Conservation (phyloP, 92 coral and sea anemone genomes). For the Heteractis magnifica region DNA sequence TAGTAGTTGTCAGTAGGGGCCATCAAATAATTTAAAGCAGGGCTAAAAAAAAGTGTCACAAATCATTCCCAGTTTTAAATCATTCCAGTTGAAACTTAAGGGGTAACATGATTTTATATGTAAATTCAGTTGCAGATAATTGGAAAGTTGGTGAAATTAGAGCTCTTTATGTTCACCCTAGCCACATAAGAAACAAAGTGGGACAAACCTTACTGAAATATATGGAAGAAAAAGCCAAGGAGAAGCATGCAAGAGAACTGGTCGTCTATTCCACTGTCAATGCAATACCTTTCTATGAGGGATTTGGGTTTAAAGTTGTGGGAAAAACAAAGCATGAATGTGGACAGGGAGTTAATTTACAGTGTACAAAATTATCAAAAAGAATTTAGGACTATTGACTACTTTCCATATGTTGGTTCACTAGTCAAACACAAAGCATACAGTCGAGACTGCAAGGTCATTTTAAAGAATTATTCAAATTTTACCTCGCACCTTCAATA, state of each 20-base stretch:
- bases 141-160: constrained; percentile 34
- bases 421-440: too few relatives aligned
- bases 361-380: constrained; percentile 20
- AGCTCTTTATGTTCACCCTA: constrained; percentile 78
- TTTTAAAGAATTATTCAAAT: too few relatives aligned
- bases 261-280: constrained; percentile 68
- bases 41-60: neutral
- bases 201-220: constrained; percentile 54
- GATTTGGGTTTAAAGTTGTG: constrained; percentile 51
- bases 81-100: neutral
- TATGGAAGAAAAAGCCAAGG: constrained; percentile 56
- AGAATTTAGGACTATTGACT: neutral
- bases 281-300: constrained; percentile 78
- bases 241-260: constrained; percentile 34
- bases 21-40: neutral
- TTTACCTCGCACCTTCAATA: too few relatives aligned
- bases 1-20: too few relatives aligned
- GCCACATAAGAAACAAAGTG: constrained; percentile 50
- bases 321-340: constrained; percentile 4
- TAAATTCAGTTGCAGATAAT: neutral
- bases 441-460: too few relatives aligned
- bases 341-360: constrained; percentile 12
- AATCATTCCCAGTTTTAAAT: neutral
- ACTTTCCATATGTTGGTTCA: neutral
- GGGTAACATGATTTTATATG: neutral